Evolutionary conservation across 1,140 invertebrate genomes (phyloP).

Genomic region (Protaetia brevitarsis): DNA sequence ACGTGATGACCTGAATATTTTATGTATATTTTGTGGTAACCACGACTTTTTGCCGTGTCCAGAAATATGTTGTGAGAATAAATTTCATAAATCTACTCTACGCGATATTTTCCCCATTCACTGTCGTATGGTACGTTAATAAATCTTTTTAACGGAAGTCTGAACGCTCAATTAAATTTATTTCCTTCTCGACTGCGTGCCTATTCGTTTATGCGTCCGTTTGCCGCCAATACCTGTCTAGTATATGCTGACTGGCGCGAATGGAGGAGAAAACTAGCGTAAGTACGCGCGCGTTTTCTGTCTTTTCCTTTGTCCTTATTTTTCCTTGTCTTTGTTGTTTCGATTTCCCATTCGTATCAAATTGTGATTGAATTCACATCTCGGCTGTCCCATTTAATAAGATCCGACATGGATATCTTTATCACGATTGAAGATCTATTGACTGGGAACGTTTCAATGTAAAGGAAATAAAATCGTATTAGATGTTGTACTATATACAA

Average conservation of each 20-base stretch:
- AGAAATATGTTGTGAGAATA: neutral
- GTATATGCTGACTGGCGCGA: too few relatives aligned
- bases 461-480: slow-evolving; percentile 11
- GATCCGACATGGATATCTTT: slow-evolving; percentile 8
- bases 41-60: neutral
- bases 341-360: slow-evolving; percentile 11
- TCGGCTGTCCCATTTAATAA: slow-evolving; percentile 11
- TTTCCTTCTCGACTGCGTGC: neutral
- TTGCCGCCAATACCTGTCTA: neutral
- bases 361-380: slow-evolving; percentile 18
- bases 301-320: neutral
- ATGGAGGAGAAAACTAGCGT: slow-evolving; percentile 6
- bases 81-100: slow-evolving; percentile 11
- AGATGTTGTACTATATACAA: slow-evolving; percentile 12
- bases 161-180: slow-evolving; percentile 15
- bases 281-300: neutral
- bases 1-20: too few relatives aligned
- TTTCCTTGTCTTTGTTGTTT: neutral
- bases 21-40: neutral
- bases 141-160: slow-evolving; percentile 9
- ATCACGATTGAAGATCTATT: slow-evolving; percentile 6
- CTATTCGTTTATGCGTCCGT: too few relatives aligned
- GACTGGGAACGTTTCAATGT: slow-evolving; percentile 14
- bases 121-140: neutral
- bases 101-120: neutral